phyloP scores from a whole-genome alignment of 2,113 vertebrate genomes.

The Girardinichthys multiradiatus region DNA sequence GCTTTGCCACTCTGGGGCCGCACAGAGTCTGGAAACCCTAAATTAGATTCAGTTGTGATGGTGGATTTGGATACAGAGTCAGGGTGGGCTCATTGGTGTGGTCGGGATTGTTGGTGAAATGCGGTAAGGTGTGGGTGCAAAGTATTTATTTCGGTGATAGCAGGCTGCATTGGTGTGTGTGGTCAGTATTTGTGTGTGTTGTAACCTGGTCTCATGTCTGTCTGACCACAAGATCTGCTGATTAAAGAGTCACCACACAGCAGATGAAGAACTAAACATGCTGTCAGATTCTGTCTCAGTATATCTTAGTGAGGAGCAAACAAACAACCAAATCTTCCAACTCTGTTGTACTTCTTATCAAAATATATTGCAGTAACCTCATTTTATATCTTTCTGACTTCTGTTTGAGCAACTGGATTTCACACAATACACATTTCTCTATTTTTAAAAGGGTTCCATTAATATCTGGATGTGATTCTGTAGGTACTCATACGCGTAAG shows the following conservation, averaged over 20 bases:
- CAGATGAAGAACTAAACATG: slow-evolving; percentile 54
- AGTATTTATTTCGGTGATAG: slow-evolving; percentile 66
- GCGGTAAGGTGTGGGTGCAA: slow-evolving; percentile 68
- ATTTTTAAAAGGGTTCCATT: neutral
- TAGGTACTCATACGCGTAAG: neutral
- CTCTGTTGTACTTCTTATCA: neutral
- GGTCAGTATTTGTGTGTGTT: slow-evolving; percentile 47
- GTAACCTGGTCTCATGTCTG: slow-evolving; percentile 44
- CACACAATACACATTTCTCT: neutral
- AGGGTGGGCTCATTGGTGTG: slow-evolving; percentile 75
- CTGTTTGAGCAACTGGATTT: neutral
- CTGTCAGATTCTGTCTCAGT: slow-evolving; percentile 44
- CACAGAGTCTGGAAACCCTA: slow-evolving; percentile 67
- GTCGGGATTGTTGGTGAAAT: slow-evolving; percentile 61
- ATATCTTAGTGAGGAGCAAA: slow-evolving; percentile 36
- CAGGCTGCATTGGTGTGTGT: slow-evolving; percentile 32
- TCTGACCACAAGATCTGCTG: slow-evolving; percentile 49
- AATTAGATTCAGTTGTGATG: slow-evolving; percentile 60
- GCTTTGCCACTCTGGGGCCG: slow-evolving; percentile 68
- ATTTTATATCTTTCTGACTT: neutral
- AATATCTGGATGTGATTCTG: neutral
- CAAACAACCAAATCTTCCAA: slow-evolving; percentile 22
- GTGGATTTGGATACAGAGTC: slow-evolving; percentile 60
- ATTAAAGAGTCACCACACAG: slow-evolving; percentile 57
- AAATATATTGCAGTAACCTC: neutral